Evolutionary conservation across 1,140 invertebrate species (phyloP).

Genomic region (Callitettix versicolor): DNA sequence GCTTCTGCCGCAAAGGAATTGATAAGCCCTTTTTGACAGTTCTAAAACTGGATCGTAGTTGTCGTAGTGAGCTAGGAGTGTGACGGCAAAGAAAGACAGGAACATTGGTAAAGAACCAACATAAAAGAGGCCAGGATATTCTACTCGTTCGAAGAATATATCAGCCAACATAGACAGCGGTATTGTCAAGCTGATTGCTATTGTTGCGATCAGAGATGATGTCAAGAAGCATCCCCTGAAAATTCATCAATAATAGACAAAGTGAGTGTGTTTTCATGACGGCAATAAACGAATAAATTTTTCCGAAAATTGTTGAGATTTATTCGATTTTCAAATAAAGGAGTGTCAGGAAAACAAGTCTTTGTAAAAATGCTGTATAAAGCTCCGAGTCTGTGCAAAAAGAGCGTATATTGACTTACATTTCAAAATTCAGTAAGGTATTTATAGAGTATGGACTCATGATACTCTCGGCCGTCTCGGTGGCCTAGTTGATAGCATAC

Average conservation of each 20-base stretch:
- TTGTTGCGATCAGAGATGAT: conserved; percentile 73
- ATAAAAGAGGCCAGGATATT: conserved; percentile 67
- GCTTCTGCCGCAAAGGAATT: conserved; percentile 2
- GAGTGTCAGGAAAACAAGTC: too few species aligned
- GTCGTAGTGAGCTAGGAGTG: conserved; percentile 67
- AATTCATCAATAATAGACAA: conserved; percentile 23
- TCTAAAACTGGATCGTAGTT: conserved; percentile 61
- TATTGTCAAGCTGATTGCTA: conserved; percentile 72
- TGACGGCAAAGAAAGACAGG: conserved; percentile 62
- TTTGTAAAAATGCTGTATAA: too few species aligned
- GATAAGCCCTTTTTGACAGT: conserved; percentile 9
- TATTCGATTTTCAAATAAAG: too few species aligned
- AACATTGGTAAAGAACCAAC: conserved; percentile 69
- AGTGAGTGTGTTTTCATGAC: too few species aligned
- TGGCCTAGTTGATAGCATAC: too few species aligned
- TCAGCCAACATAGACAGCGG: conserved; percentile 77
- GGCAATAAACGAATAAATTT: conserved; percentile 5
- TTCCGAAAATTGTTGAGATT: too few species aligned
- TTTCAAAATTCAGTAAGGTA: too few species aligned
- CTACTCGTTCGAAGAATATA: conserved; percentile 59
- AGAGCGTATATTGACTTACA: too few species aligned
- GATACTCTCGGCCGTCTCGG: too few species aligned
- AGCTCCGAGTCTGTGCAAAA: too few species aligned
- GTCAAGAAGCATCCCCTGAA: conserved; percentile 80
- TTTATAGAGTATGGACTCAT: too few species aligned